phyloP scores from a whole-genome alignment of 2,888 invertebrate species.

The Drosophila ezoana region DNA sequence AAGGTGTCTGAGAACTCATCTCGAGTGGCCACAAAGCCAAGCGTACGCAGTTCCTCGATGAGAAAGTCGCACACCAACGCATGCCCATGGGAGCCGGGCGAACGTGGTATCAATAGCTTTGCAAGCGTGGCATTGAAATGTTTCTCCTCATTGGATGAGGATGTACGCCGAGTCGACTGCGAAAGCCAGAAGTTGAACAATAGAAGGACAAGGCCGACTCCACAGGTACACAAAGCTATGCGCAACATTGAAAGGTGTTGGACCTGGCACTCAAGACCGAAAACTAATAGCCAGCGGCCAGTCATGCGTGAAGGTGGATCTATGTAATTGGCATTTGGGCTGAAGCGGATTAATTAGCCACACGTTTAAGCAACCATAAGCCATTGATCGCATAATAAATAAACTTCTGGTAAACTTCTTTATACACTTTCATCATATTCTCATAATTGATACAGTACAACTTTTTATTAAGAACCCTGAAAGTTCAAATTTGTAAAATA shows the following conservation, averaged over 20 bases:
- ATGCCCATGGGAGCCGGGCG: constrained; percentile 31
- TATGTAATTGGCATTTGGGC: not conserved
- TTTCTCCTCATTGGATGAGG: constrained; percentile 14
- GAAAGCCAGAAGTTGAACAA: constrained; percentile 4
- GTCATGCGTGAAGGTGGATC: not conserved
- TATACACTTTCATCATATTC: constrained; percentile 1
- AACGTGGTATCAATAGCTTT: constrained; percentile 35
- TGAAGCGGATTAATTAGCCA: constrained; percentile 15
- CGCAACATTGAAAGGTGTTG: constrained; percentile 15
- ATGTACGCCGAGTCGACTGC: not conserved
- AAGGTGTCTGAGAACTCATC: constrained; percentile 72
- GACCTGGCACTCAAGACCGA: not conserved
- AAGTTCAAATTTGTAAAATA: constrained; percentile 15
- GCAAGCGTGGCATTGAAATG: constrained; percentile 35
- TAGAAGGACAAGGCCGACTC: constrained; percentile 1
- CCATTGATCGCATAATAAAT: too few species aligned
- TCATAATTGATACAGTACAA: constrained; percentile 31
- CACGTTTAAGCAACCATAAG: not conserved
- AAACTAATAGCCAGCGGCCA: not conserved
- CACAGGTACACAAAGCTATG: not conserved
- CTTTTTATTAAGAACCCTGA: constrained; percentile 42
- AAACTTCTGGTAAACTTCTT: too few species aligned
- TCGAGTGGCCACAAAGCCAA: constrained; percentile 24
- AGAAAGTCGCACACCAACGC: constrained; percentile 26
- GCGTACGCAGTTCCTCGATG: constrained; percentile 10